Evolutionary conservation across 2,888 invertebrate genomes (phyloP).

Genomic region (Brassicogethes aeneus): DNA sequence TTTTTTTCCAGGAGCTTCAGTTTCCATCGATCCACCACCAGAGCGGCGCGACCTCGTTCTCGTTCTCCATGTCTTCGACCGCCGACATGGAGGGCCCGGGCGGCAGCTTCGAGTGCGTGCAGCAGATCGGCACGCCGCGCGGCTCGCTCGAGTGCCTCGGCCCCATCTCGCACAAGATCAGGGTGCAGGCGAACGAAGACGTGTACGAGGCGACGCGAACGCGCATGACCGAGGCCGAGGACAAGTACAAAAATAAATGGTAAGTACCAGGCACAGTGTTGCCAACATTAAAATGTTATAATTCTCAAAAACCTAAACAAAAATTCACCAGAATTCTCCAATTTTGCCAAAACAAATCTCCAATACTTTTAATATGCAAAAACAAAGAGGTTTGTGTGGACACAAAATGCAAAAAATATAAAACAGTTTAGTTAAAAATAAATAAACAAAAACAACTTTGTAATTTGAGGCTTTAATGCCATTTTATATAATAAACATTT

Average conservation of each 20-base stretch:
- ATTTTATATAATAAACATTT: too few relatives aligned
- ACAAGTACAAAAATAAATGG: constrained; percentile 91
- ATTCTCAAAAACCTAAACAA: too few relatives aligned
- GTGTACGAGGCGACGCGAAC: constrained; percentile 88
- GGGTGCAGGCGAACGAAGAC: constrained; percentile 92
- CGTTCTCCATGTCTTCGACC: constrained; percentile 69
- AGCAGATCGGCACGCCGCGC: constrained; percentile 46
- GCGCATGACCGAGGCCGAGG: constrained; percentile 86
- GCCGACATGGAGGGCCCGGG: constrained; percentile 74
- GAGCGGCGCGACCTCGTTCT: constrained; percentile 53
- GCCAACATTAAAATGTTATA: neutral
- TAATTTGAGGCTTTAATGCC: too few relatives aligned
- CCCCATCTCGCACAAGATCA: constrained; percentile 77
- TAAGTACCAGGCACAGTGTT: constrained; percentile 33
- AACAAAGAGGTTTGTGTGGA: too few relatives aligned
- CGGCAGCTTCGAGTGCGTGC: constrained; percentile 90
- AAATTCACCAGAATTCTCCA: too few relatives aligned
- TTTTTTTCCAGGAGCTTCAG: constrained; percentile 58
- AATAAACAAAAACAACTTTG: too few relatives aligned
- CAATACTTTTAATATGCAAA: too few relatives aligned
- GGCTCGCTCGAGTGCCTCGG: constrained; percentile 73
- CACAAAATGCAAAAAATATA: too few relatives aligned
- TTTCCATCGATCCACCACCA: constrained; percentile 55
- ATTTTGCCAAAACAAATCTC: too few relatives aligned
- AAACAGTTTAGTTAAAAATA: too few relatives aligned